Percentiles rank a stretch among this genome's conserved stretches.
Conservation (phyloP, 2,888 invertebrate species). For the Amphipyra berbera region DNA sequence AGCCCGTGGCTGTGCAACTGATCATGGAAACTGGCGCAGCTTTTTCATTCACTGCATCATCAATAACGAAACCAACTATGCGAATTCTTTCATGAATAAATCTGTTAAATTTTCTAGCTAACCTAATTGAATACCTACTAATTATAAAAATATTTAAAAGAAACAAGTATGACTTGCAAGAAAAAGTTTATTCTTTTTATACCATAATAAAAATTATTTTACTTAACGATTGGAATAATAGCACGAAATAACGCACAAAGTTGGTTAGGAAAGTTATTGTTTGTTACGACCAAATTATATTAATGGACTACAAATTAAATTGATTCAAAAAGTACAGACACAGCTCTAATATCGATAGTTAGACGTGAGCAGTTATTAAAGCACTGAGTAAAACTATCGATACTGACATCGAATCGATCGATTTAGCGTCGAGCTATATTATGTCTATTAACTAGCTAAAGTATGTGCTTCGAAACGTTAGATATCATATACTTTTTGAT, state of each 20-base stretch:
- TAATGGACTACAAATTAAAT: slow-evolving; percentile 5
- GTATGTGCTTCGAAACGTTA: slow-evolving; percentile 35
- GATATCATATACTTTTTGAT: slow-evolving; percentile 8
- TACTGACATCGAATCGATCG: slow-evolving; percentile 12
- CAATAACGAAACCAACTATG: slow-evolving; percentile 12
- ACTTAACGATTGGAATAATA: background rate
- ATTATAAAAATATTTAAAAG: slow-evolving; percentile 28
- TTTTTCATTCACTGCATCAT: background rate
- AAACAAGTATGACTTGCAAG: slow-evolving; percentile 1
- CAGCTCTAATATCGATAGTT: slow-evolving; percentile 29
- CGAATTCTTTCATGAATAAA: slow-evolving; percentile 21
- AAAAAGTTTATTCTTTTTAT: slow-evolving; percentile 12
- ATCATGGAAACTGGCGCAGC: background rate
- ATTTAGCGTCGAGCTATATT: slow-evolving; percentile 18
- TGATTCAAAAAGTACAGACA: slow-evolving; percentile 13
- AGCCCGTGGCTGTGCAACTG: background rate
- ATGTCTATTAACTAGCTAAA: slow-evolving; percentile 39
- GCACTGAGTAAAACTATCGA: slow-evolving; percentile 18
- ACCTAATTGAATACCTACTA: slow-evolving; percentile 24
- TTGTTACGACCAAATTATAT: slow-evolving; percentile 13
- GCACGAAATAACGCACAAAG: background rate
- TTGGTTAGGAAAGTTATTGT: slow-evolving; percentile 9
- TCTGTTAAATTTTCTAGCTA: slow-evolving; percentile 41
- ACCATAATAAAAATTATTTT: slow-evolving; percentile 11
- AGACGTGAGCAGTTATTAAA: slow-evolving; percentile 25